Evolutionary conservation across 2,888 invertebrate genomes (phyloP), one percentile per base, ranked within the genome.

Genomic region (Meghimatium bilineatum): DNA sequence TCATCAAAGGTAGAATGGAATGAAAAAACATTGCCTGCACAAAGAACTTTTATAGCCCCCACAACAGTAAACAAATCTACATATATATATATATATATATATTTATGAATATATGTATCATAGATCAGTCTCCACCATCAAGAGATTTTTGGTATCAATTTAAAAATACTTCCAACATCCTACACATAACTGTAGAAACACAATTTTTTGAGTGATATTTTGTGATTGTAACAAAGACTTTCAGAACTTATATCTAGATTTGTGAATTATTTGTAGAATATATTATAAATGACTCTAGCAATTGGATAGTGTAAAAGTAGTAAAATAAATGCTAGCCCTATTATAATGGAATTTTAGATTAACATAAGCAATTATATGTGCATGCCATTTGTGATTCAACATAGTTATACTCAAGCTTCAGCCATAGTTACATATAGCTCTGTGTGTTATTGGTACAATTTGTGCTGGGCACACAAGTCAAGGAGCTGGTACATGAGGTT

Each of bases 371-470:
- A 75, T 0, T 52, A 75, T 56, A 56, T 29, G 56, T 52, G 52
- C 56, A 75, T 17, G 75, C 75, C 75, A 75, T 75, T 75, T 75
- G 23, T 52, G 32, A 56, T 56, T 75, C 75, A 75, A 75, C 75
- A 75, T 1, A 75, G 34, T 75, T 56, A 23, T 26, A 56, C 52
- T 52, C 52, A 56, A 60, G 75, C 44, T 34, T 34, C 75, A 74
- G 12, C 52, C 52, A 74, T 29, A 8, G 74, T 32, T 60, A 3
- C 29, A 75, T 44, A 75, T 20, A 29, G 56, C n/a, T 12, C 5
- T 56, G 75, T 72, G 10, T 72, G 72, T 56, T 23, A 56, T 20
- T 56, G 56, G 2, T 56, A 56, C 56, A 56, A 56, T 23, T 2
- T 20, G 2, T 17, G 56, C 20, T 8, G 17, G 10, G 20, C 20